Percentiles rank a stretch among this genome's conserved stretches.
Conservation (phyloP, 2,888 invertebrate genomes). For the Drosophila testacea region DNA sequence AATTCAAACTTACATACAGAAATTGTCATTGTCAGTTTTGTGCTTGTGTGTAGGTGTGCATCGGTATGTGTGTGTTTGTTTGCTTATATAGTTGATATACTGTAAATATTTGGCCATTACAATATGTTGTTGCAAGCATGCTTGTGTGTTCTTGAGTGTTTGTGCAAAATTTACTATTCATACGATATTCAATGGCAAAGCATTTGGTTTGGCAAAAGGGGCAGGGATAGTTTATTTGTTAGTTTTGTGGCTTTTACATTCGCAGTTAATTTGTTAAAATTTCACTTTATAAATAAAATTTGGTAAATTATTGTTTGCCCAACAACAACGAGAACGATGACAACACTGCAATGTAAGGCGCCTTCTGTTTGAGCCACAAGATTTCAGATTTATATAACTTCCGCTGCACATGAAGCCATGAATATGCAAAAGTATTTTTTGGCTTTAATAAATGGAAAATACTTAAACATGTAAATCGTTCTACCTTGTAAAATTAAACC, state of each 20-base stretch:
- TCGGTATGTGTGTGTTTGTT: constrained; percentile 14
- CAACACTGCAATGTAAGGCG: constrained; percentile 32
- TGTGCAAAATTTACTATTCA: constrained; percentile 58
- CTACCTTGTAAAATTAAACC: neutral
- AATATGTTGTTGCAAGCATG: constrained; percentile 57
- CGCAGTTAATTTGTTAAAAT: constrained; percentile 77
- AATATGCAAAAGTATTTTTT: constrained; percentile 63
- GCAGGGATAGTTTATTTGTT: constrained; percentile 53
- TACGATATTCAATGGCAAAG: constrained; percentile 34
- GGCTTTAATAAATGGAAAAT: constrained; percentile 35
- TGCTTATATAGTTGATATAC: constrained; percentile 49
- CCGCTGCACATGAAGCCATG: constrained; percentile 62
- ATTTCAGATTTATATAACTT: constrained; percentile 75
- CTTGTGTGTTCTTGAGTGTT: constrained; percentile 41
- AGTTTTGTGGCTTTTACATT: constrained; percentile 52
- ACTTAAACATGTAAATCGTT: neutral
- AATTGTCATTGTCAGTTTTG: constrained; percentile 29
- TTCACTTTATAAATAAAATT: constrained; percentile 71
- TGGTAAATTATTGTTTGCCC: constrained; percentile 44
- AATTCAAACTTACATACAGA: constrained; percentile 44
- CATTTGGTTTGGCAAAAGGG: neutral
- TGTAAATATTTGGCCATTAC: constrained; percentile 75
- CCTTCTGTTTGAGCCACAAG: constrained; percentile 55
- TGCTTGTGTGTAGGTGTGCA: constrained; percentile 1
- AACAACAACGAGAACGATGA: constrained; percentile 27